Evolutionary conservation across 1,140 invertebrate genomes (phyloP).

Genomic region (Dendroctonus ponderosae): DNA sequence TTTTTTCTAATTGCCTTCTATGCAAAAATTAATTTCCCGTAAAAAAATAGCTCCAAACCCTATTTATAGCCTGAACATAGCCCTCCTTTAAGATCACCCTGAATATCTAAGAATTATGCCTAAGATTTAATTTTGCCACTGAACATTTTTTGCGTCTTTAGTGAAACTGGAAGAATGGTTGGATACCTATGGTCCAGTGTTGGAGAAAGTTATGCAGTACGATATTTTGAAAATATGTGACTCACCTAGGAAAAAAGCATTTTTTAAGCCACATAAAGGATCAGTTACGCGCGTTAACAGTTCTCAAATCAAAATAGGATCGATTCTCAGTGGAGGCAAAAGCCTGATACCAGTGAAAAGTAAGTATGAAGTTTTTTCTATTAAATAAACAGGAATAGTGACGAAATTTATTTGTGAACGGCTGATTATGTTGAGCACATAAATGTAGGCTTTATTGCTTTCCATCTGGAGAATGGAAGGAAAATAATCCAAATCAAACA

Average conservation of each 20-base stretch:
- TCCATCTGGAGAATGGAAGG: too few species aligned
- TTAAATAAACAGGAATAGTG: too few species aligned
- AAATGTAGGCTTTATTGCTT: too few species aligned
- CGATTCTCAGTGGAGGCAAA: not conserved
- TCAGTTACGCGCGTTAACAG: not conserved
- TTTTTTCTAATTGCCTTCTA: too few species aligned
- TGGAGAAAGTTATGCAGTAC: conserved; percentile 64
- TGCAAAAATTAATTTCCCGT: not conserved
- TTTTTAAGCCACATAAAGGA: conserved; percentile 28
- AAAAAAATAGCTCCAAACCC: too few species aligned
- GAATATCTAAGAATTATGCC: too few species aligned
- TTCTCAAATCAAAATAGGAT: conserved; percentile 10
- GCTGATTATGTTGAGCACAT: too few species aligned
- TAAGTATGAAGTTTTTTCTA: conserved; percentile 11
- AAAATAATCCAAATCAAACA: too few species aligned
- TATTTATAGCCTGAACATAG: too few species aligned
- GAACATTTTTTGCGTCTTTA: conserved; percentile 1
- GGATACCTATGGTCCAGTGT: conserved; percentile 55
- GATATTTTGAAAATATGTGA: conserved; percentile 62
- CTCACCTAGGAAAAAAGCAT: conserved; percentile 24
- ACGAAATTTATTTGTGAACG: too few species aligned
- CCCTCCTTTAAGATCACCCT: too few species aligned
- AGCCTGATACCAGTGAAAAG: conserved; percentile 17
- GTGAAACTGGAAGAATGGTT: conserved; percentile 64
- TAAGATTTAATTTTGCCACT: too few species aligned